Evolutionary conservation across 2,888 invertebrate species (phyloP), one percentile per base, ranked within the genome.

Genomic region (Apamea epomidion): DNA sequence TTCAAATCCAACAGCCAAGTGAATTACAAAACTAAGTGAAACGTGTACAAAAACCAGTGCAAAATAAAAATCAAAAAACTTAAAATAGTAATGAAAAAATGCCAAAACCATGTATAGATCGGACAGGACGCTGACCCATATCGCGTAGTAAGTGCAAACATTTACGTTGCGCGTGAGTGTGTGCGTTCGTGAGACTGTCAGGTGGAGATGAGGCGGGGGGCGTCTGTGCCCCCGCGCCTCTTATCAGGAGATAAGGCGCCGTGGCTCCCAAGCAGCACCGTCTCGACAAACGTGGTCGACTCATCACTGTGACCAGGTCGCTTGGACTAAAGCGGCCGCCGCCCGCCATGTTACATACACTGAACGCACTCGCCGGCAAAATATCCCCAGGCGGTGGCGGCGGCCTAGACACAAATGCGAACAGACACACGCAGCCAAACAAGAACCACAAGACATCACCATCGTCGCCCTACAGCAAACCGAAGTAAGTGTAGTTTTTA

Each of bases 281-380:
- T 91, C 92, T 94, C 93, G 93, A 91, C 95, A 95, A 93, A 94
- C 94, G 94, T 91, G 92, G 93, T 92, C 93, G 93, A 93, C 92
- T 91, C 93, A 94, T 94, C 96, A 96, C 92, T 95, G 96, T 97
- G 96, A 96, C 97, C 94, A 95, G 96, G 96, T 94, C 93, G 95
- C 95, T 95, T 87, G 93, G 93, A 88, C 91, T 86, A 87, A 93
- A 94, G 94, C 96, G 96, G 97, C 97, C 96, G 97, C 97, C 96
- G 98, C 98, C 98, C 98, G 97, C 95, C 90, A 99, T 99, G 99
- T 97, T 99, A 96, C 98, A 98, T 96, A 98, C 98, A 92, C 97
- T 99, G 96, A 98, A 98, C 97, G 98, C 98, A 95, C 97, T 99
- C 97, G 99, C 99, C 97, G 98, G 98, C 95, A 99, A 99, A 97